A percentile compares a stretch with the other conserved stretches of the same genome.
phyloP scores from a whole-genome alignment of 2,888 invertebrate species.

The Oscheius myriophilus region DNA sequence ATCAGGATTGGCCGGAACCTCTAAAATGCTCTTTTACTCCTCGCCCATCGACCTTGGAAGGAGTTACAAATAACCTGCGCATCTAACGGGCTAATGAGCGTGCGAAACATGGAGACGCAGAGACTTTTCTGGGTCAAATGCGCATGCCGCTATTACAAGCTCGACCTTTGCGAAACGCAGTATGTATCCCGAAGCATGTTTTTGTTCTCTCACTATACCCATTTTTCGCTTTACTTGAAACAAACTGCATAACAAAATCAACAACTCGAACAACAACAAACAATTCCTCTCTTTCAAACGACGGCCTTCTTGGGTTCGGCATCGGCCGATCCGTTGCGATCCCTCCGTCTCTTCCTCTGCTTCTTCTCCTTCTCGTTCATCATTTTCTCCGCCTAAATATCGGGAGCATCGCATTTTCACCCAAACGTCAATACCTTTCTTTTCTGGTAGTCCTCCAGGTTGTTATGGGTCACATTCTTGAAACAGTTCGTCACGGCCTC shows the following conservation, averaged over 20 bases:
- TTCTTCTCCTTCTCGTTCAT: constrained; percentile 39
- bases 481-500: constrained; percentile 41
- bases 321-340: background rate
- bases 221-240: constrained; percentile 1
- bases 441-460: constrained; percentile 49
- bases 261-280: background rate
- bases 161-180: too few species aligned
- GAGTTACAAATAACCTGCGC: too few species aligned
- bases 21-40: too few species aligned
- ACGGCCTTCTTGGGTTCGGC: background rate
- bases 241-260: constrained; percentile 1
- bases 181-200: too few species aligned
- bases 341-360: constrained; percentile 24
- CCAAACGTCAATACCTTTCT: constrained; percentile 34
- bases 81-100: too few species aligned
- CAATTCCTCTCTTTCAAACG: background rate
- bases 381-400: constrained; percentile 41
- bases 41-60: too few species aligned
- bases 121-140: too few species aligned
- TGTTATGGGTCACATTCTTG: constrained; percentile 49
- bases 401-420: background rate
- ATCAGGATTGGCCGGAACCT: too few species aligned
- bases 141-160: too few species aligned
- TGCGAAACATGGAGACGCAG: too few species aligned
- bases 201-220: too few species aligned